Conservation (phyloP, 1,140 invertebrate genomes). For the Bombus terrestris region DNA sequence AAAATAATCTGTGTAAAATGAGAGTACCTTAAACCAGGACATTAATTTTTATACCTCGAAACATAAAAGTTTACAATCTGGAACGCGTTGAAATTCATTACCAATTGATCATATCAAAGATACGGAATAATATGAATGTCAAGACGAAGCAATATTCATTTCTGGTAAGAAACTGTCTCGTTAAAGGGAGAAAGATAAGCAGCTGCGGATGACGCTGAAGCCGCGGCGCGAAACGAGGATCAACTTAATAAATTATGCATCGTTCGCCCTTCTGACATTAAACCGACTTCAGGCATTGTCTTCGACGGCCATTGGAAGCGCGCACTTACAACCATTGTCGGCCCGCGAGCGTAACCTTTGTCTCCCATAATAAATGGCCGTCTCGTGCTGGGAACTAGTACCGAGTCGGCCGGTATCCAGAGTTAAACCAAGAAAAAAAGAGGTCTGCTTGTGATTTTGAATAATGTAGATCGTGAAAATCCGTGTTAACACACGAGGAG, state of each 20-base stretch:
- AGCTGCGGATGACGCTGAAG: conserved; percentile 42
- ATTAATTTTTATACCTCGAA: not conserved
- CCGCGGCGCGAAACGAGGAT: conserved; percentile 54
- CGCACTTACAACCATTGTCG: conserved; percentile 68
- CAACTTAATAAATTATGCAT: conserved; percentile 76
- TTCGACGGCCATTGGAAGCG: conserved; percentile 70
- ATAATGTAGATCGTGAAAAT: conserved; percentile 49
- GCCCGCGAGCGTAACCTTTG: conserved; percentile 72
- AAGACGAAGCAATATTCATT: not conserved
- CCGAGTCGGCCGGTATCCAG: conserved; percentile 27
- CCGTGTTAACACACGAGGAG: conserved; percentile 29
- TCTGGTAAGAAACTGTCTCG: conserved; percentile 22
- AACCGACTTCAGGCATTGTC: conserved; percentile 74
- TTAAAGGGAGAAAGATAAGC: not conserved
- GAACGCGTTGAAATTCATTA: not conserved
- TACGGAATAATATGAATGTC: not conserved
- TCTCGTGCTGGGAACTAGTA: conserved; percentile 64
- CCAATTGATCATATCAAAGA: not conserved
- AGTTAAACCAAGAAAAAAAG: conserved; percentile 26
- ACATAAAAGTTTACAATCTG: not conserved
- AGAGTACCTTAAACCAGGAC: not conserved
- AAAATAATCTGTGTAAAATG: not conserved
- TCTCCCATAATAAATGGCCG: conserved; percentile 75
- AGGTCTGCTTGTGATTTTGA: conserved; percentile 40
- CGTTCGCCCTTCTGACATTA: conserved; percentile 75